These are phyloP conservation scores for Hucho hucho DNA, from an alignment of 2,113 vertebrate genomes.

Conservation along the genomic window DNA sequence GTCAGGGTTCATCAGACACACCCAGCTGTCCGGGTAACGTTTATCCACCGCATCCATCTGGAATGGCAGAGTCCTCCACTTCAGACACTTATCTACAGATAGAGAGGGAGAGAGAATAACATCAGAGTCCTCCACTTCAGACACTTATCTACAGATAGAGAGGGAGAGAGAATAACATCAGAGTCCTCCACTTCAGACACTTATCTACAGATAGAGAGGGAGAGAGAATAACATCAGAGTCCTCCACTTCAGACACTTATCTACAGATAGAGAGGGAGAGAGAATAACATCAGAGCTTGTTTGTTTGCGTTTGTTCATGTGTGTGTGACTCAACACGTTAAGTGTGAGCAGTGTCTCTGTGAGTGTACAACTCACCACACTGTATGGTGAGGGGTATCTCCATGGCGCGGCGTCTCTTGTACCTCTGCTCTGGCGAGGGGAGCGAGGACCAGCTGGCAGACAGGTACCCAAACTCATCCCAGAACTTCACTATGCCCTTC, in stretches of 20 bases:
- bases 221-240: conserved; percentile 69
- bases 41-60: conserved; percentile 92
- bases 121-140: conserved; percentile 93
- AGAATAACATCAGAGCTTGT: not conserved
- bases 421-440: conserved; percentile 87
- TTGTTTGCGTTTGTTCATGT: not conserved
- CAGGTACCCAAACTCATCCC: conserved; percentile 98
- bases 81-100: conserved; percentile 89
- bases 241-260: conserved; percentile 96
- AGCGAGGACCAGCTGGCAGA: conserved; percentile 96
- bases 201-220: conserved; percentile 74
- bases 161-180: conserved; percentile 45
- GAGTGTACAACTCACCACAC: conserved; percentile 79
- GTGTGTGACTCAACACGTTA: not conserved
- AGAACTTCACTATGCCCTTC: conserved; percentile 96
- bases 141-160: conserved; percentile 82
- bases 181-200: conserved; percentile 96
- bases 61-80: conserved; percentile 96
- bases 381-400: conserved; percentile 98
- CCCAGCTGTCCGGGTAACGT: conserved; percentile 94
- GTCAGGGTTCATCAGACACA: conserved; percentile 96
- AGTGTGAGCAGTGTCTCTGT: not conserved
- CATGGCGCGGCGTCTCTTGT: conserved; percentile 92
- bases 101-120: conserved; percentile 4
- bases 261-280: conserved; percentile 63